Evolutionary conservation across 2,113 vertebrate genomes (phyloP).

Genomic region (Lasiurus cinereus): DNA sequence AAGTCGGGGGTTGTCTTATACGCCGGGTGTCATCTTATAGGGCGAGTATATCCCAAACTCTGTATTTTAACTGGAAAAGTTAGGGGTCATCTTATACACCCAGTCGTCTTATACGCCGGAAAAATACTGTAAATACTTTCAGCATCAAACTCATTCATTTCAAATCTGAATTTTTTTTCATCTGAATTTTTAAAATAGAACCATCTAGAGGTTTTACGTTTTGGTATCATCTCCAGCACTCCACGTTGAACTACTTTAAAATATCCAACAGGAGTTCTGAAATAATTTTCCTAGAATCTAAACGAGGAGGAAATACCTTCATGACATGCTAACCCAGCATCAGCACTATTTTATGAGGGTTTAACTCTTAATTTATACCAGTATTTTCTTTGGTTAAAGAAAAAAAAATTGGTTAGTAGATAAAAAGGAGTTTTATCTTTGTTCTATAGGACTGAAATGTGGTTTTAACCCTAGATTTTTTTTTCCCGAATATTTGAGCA

Average conservation of each 20-base stretch:
- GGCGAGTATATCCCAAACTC: no score
- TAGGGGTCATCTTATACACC: no score
- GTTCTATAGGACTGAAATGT: not conserved
- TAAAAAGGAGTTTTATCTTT: not conserved
- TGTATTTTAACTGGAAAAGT: no score
- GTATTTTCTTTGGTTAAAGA: not conserved
- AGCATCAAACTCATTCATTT: not conserved
- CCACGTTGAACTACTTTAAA: not conserved
- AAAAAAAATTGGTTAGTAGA: not conserved
- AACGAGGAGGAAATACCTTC: not conserved
- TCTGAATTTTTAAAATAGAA: not conserved
- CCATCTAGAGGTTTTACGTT: not conserved
- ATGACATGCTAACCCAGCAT: not conserved
- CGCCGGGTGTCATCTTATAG: no score
- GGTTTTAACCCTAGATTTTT: not conserved
- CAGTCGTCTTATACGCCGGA: no score
- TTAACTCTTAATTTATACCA: not conserved
- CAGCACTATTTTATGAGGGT: not conserved
- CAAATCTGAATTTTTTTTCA: not conserved
- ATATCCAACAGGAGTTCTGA: not conserved
- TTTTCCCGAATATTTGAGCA: not conserved
- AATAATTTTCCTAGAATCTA: conserved; percentile 3
- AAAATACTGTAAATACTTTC: not conserved
- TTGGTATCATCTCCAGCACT: not conserved
- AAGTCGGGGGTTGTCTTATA: no score